Percentiles rank a stretch among this genome's conserved stretches.
phyloP scores from a whole-genome alignment of 2,888 invertebrate genomes.

The Sialis fuliginosa region DNA sequence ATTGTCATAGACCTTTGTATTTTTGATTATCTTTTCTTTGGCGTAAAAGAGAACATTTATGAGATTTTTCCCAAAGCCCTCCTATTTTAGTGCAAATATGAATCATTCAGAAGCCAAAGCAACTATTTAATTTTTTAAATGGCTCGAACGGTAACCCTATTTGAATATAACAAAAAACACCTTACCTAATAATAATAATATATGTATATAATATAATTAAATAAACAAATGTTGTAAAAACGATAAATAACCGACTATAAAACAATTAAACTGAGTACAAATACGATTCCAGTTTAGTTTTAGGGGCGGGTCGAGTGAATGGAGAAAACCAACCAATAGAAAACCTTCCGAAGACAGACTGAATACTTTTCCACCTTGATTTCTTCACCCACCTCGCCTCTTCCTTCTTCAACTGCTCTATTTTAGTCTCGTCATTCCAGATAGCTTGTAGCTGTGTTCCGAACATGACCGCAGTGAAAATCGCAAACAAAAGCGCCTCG shows the following conservation, averaged over 20 bases:
- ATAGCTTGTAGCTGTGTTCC: slow-evolving; percentile 93
- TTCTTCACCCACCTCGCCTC: slow-evolving; percentile 85
- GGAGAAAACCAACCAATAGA: slow-evolving; percentile 91
- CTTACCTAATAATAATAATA: too few species aligned
- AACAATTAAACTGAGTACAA: slow-evolving; percentile 61
- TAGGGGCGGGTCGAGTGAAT: slow-evolving; percentile 64
- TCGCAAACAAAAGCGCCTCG: slow-evolving; percentile 88
- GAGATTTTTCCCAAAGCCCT: too few species aligned
- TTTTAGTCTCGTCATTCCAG: slow-evolving; percentile 97
- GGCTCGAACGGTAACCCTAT: too few species aligned
- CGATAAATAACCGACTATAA: neutral
- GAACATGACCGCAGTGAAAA: slow-evolving; percentile 96
- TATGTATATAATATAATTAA: too few species aligned
- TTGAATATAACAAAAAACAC: too few species aligned
- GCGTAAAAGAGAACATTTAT: too few species aligned
- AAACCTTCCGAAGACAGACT: slow-evolving; percentile 92
- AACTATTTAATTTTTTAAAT: too few species aligned
- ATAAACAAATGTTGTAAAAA: too few species aligned
- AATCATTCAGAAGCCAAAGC: too few species aligned
- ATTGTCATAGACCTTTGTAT: too few species aligned
- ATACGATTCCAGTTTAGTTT: slow-evolving; percentile 61
- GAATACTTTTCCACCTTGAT: slow-evolving; percentile 87
- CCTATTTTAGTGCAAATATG: too few species aligned
- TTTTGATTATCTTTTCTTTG: too few species aligned
- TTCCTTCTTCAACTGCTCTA: slow-evolving; percentile 93